Evolutionary conservation across 2,113 vertebrate genomes (phyloP).

Genomic region (Strix uralensis): DNA sequence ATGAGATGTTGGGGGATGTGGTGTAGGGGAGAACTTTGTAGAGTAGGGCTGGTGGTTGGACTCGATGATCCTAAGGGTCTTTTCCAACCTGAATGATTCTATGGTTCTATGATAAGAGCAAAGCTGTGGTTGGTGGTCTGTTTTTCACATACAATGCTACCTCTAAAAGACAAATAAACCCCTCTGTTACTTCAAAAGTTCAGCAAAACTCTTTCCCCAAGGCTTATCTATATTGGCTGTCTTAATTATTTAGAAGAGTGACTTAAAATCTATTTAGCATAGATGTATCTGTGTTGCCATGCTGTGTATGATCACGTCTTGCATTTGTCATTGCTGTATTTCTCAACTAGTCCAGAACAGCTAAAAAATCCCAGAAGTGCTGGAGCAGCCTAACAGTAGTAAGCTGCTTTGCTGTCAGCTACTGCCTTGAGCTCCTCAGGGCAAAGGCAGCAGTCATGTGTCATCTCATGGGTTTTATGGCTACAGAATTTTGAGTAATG

Average conservation of each 20-base stretch:
- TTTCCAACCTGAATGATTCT: too few relatives aligned
- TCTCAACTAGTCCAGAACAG: not conserved
- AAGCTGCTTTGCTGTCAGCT: not conserved
- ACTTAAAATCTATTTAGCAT: not conserved
- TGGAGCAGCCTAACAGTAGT: not conserved
- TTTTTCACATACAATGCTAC: not conserved
- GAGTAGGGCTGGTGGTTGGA: too few relatives aligned
- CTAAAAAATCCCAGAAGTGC: accelerated
- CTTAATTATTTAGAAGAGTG: not conserved
- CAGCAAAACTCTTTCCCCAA: not conserved
- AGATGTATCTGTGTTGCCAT: not conserved
- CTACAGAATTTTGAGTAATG: not conserved
- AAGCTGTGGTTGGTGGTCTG: not conserved
- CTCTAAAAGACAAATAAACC: not conserved
- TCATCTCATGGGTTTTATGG: not conserved
- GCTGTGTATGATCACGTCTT: not conserved
- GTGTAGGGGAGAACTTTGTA: too few relatives aligned
- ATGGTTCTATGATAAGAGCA: not conserved
- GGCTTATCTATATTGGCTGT: not conserved
- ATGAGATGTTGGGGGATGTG: too few relatives aligned
- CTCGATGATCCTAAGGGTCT: too few relatives aligned
- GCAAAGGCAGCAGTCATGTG: not conserved
- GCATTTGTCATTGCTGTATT: not conserved
- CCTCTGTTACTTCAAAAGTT: not conserved
- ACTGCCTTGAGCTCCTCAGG: not conserved